Conservation (phyloP, 92 coral and sea anemone species). For the Heteractis magnifica region DNA sequence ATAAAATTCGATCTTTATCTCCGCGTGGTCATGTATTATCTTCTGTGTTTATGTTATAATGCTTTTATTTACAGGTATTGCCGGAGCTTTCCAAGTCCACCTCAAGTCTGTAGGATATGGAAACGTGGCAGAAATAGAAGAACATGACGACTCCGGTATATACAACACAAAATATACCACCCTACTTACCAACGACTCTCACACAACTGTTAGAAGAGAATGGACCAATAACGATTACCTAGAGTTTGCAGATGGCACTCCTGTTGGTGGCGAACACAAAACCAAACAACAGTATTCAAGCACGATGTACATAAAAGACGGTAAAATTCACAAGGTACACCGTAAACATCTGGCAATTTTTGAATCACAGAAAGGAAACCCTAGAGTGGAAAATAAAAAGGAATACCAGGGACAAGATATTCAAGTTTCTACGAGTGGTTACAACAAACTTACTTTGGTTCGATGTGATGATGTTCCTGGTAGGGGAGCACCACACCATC, state of each 20-base stretch:
- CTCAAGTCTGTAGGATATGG: constrained; percentile 26
- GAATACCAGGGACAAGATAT: constrained; percentile 71
- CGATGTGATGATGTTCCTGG: constrained; percentile 30
- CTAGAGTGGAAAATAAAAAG: constrained; percentile 65
- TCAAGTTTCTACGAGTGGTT: constrained; percentile 73
- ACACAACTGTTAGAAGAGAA: constrained; percentile 54
- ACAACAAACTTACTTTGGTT: constrained; percentile 55
- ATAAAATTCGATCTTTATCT: no score
- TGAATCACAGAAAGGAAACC: constrained; percentile 54
- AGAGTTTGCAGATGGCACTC: constrained; percentile 71
- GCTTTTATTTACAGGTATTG: constrained; percentile 40
- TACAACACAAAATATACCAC: constrained; percentile 62
- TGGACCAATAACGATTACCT: constrained; percentile 82
- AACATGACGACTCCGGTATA: constrained; percentile 83
- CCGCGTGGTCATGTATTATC: no score
- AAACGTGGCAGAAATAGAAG: constrained; percentile 43
- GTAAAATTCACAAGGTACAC: constrained; percentile 56
- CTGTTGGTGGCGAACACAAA: constrained; percentile 71
- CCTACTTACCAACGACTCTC: constrained; percentile 57
- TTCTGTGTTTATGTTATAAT: neutral
- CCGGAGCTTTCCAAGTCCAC: constrained; percentile 64
- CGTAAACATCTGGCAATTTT: constrained; percentile 56
- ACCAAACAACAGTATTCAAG: constrained; percentile 60
- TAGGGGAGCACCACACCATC: constrained; percentile 9
- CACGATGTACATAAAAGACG: constrained; percentile 50